Percentiles rank a stretch among this genome's conserved stretches.
Conservation (phyloP, 2,888 invertebrate species). For the Theretra japonica region DNA sequence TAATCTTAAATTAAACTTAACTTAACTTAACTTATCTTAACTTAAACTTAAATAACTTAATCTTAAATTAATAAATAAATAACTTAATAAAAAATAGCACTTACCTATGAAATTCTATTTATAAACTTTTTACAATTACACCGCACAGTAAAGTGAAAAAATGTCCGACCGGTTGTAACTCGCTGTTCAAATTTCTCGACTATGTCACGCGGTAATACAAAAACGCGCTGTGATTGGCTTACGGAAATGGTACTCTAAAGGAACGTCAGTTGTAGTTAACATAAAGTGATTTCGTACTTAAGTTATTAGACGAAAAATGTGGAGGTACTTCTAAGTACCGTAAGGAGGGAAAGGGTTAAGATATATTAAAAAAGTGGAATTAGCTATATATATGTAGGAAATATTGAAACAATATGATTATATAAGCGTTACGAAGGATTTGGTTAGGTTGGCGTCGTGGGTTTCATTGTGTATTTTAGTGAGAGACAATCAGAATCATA, state of each 20-base stretch:
- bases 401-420: no score
- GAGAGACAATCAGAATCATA: no score
- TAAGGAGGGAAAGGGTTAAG: slow-evolving; percentile 35
- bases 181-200: not conserved
- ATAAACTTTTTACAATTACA: slow-evolving; percentile 32
- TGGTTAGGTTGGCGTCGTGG: no score
- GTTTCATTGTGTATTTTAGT: no score
- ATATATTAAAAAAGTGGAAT: no score
- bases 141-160: slow-evolving; percentile 28
- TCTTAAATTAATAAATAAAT: no score
- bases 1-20: no score
- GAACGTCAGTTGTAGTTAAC: slow-evolving; percentile 28
- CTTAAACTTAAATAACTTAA: no score
- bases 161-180: slow-evolving; percentile 11
- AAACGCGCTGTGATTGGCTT: slow-evolving; percentile 15
- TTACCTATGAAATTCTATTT: slow-evolving; percentile 35
- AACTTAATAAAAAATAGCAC: slow-evolving; percentile 35
- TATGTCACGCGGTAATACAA: slow-evolving; percentile 15
- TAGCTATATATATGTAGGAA: no score
- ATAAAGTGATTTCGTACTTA: slow-evolving; percentile 33
- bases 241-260: slow-evolving; percentile 19
- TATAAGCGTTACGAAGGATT: no score
- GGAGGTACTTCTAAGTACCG: slow-evolving; percentile 33
- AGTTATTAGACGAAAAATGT: slow-evolving; percentile 35
- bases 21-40: no score